Evolutionary conservation across 2,113 vertebrate species (phyloP), one percentile per base, ranked within the genome.

Genomic region (Mustela nigripes): DNA sequence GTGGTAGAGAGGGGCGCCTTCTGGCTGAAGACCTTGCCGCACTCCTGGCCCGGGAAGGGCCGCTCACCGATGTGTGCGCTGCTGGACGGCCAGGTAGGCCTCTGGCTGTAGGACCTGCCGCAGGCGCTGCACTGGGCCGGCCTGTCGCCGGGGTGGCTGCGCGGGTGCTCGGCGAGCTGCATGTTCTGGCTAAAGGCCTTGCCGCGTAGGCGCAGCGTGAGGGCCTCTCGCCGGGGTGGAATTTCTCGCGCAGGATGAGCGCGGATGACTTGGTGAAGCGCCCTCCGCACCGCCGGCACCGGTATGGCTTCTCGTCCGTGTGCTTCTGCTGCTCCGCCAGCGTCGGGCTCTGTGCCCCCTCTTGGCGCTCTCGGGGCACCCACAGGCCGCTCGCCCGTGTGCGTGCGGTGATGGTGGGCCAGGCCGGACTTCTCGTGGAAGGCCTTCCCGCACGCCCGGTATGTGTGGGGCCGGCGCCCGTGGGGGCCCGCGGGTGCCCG

Each of bases 271-370:
- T 99, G 97, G 99, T 99, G 3, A 99, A 99, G 90, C 99, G 98
- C 95, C 99, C 99, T 18, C 19, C 98, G 63, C 99, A 99, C 88
- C 99, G 98, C 0, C 96, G 98, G 97, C 99, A 99, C 95, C 98
- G 99, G 97, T 98, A 99, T 93, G 99, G 99, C 85, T 99, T 99
- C 50, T 99, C 98, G 0, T 16, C 50, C 98, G 99, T 99, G 98
- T 99, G 99, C 1, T 99, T 99, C 36, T 99, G 99, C 97, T 99
- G 99, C 53, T 99, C 98, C 95, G 99, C 99, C 50, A 99, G 99
- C 98, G 99, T 99, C 97, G 99, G 99, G 60, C 99, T 99, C 98
- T 99, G 99, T 4, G 99, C 99, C 98, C 99, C 99, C 97, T 99
- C 96, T 99, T 99, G 80, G 98, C 98, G 96, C 99, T 99, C 95